A percentile compares a stretch with the other conserved stretches of the same genome.
Conservation (phyloP, 2,113 vertebrate species). For the Anolis sagrei region DNA sequence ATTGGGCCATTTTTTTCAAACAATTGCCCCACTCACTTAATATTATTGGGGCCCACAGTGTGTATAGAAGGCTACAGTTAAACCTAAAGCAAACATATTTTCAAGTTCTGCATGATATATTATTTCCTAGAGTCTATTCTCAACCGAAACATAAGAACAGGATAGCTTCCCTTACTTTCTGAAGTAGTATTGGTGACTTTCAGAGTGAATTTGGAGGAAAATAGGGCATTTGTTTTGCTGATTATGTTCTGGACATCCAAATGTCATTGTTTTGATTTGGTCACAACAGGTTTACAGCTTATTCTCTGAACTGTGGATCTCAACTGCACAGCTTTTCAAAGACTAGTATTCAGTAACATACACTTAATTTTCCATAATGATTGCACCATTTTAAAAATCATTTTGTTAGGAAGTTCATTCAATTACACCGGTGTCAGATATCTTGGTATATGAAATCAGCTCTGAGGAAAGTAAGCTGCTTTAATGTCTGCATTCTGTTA, state of each 20-base stretch:
- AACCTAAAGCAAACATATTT: not conserved
- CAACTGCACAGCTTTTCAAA: conserved; percentile 32
- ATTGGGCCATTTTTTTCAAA: too few species aligned
- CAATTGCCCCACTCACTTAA: too few species aligned
- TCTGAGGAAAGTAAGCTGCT: conserved; percentile 65
- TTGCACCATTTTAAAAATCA: conserved; percentile 10
- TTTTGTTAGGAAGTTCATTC: conserved; percentile 45
- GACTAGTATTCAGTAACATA: conserved; percentile 37
- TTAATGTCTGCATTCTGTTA: conserved; percentile 57
- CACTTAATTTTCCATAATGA: conserved; percentile 23
- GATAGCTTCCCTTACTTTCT: conserved; percentile 32
- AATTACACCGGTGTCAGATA: conserved; percentile 21
- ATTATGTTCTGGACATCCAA: conserved; percentile 38
- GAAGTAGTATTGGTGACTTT: conserved; percentile 27
- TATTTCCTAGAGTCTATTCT: not conserved
- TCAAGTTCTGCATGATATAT: not conserved
- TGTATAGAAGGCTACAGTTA: too few species aligned
- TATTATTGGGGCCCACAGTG: not conserved
- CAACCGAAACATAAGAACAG: not conserved
- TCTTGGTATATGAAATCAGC: conserved; percentile 43
- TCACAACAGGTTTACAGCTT: conserved; percentile 3
- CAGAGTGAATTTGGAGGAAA: conserved; percentile 34
- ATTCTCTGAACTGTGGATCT: conserved; percentile 26
- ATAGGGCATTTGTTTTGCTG: conserved; percentile 48
- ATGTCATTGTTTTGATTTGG: not conserved